Evolutionary conservation across 2,888 invertebrate species (phyloP).

Genomic region (Cybosia mesomella): DNA sequence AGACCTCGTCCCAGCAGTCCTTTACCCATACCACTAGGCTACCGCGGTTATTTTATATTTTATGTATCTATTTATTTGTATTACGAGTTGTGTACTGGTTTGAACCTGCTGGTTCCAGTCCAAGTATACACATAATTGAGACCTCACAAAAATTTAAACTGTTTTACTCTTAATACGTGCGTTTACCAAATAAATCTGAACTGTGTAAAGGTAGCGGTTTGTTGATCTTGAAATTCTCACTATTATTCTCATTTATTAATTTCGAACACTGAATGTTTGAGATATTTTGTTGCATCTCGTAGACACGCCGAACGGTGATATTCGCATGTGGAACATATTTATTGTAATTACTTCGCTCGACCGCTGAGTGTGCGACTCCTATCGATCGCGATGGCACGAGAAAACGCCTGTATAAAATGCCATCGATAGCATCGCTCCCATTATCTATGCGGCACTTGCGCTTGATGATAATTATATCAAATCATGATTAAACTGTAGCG

Average conservation of each 20-base stretch:
- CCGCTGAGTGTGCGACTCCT: conserved; percentile 68
- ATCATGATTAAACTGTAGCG: conserved; percentile 26
- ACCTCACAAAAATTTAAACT: no score
- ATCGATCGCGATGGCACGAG: conserved; percentile 65
- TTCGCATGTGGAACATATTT: conserved; percentile 78
- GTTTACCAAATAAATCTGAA: no score
- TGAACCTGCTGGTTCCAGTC: no score
- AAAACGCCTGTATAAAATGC: conserved; percentile 55
- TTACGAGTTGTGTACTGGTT: no score
- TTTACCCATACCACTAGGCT: no score
- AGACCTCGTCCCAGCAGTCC: no score
- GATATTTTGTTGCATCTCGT: conserved; percentile 66
- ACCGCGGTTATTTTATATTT: no score
- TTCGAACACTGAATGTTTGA: conserved; percentile 47
- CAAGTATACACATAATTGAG: no score
- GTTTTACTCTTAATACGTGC: no score
- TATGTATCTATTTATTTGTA: no score
- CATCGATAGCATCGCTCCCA: conserved; percentile 63
- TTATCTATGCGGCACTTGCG: conserved; percentile 60
- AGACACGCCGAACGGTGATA: conserved; percentile 68
- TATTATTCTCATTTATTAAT: conserved; percentile 47
- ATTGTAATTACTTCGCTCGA: conserved; percentile 79
- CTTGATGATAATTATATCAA: conserved; percentile 38
- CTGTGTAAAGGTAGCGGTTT: neutral
- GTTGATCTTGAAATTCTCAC: conserved; percentile 15